Evolutionary conservation across 1,140 invertebrate species (phyloP), one percentile per base, ranked within the genome.

Genomic region (Pseudobourletiella spinata): DNA sequence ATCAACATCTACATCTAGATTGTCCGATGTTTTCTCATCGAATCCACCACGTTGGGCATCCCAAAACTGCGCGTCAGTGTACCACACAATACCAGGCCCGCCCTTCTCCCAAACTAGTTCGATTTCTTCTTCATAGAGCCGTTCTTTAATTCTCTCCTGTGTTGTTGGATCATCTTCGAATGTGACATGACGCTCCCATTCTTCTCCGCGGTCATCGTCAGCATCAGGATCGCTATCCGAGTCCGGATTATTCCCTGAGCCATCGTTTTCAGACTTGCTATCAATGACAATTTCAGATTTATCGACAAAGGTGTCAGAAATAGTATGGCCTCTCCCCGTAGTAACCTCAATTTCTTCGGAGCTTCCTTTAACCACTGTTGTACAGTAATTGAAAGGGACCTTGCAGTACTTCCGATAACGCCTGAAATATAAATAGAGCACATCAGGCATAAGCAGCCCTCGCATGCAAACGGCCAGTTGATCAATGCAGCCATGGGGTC

Each of bases 31-130:
- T 62, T 77, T 75, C 60, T 80, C 81, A 73, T 83, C 82, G 74
- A 81, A 81, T 71, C 80, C 81, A 14, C 76, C 77, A 62, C 80
- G 78, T 42, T 75, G 70, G 57, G 74, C 73, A 63, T 82, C 74
- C 82, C 82, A 84, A 67, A 74, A 74, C 51, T 79, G 76, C 46
- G 79, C 80, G 74, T 84, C 82, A 3, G 82, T 84, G 64, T 84
- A 81, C 66, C 80, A 84, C n/a, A 82, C 81, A 6, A 84, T 71
- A 2, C 82, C 82, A 63, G 79, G 76, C 2, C 82, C 81, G 30
- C 74, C 82, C 69, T 84, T 84, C 69, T 84, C 82, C 82, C 82
- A 84, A 25, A 78, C 78, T 1, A 82, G 68, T 72, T 84, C 82
- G 55, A 81, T 78, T 69, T 82, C 76, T 64, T 81, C 75, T 71